Evolutionary conservation across 2,113 vertebrate species (phyloP), one percentile per base, ranked within the genome.

Genomic region (Halcyon senegalensis): DNA sequence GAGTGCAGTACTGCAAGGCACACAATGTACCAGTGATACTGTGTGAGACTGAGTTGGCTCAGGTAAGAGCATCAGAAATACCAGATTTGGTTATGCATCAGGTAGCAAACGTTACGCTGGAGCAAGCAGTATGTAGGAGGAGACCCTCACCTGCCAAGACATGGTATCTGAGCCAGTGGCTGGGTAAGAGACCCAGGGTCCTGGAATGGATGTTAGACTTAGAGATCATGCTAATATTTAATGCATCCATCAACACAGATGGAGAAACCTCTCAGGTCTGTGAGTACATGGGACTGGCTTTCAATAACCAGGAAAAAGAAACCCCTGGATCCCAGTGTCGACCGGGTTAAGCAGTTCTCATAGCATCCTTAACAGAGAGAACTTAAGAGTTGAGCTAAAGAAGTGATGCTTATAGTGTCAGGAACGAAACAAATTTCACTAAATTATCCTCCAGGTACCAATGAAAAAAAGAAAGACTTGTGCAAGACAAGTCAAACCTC

Each of bases 211-310:
- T 11, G 27, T 76, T 67, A 46, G 51, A 53, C 28, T 39, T 35
- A 50, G 17, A 80, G 37, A 17, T 30, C 33, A 31, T 2, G 8
- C 0, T 11, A 14, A 56, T 33, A 14, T 28, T 53, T 28, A 53
- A 87, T 16, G 7, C 23, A 50, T 20, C 27, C 66, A n/a, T 33
- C 37, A 53, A 11, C 7, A 10, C 0, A 0, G 16, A 76, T 0
- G 1, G 43, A 72, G 53, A 86, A 79, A 64, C 18, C 53, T 46
- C 79, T 37, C 6, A 9, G 41, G 31, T 79, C 46, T 59, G 46
- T 50, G 17, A 72, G 48, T 24, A 64, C 62, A 17, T 1, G 5
- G 14, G 18, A 21, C 30, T 56, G 48, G 20, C 28, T 55, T 75
- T 73, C 53, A 77, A 35, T 5, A 30, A 77, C 15, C 5, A 68